Base-by-base conservation (phyloP, 2,797 vertebrate genomes). In the Tolypeutes matacus region DNA sequence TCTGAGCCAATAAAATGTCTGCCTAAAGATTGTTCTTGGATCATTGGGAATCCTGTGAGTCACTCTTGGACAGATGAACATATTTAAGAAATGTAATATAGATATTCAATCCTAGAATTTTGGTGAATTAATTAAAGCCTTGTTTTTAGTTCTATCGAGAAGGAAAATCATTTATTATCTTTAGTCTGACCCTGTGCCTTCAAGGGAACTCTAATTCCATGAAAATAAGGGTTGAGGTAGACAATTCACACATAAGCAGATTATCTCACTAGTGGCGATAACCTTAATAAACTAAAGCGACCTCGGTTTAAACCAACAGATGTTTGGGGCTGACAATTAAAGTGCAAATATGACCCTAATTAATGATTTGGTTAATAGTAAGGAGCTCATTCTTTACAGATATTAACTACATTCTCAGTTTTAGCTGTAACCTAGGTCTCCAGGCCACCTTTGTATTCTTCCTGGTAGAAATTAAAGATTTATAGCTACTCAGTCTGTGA, bases 101-200 rank as follows among this genome's bases (percentile, higher is more conserved):
- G 96, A 94, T 94, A 97, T 96, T 97, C 77, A 90, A 96, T 96
- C 95, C 93, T 88, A 94, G 87, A 94, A 96, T 96, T 94, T 95
- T 86, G 93, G 53, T 81, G 95, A 97, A 93, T 96, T 95, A 96
- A 95, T 97, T 96, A 93, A 96, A 96, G 31, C 60, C 56, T 96
- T 97, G 96, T 97, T 97, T 97, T 97, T 96, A 97, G 95, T 97
- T 97, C 97, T 95, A 29, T 96, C 93, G 90, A 90, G 93, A 97
- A 92, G 60, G 70, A 97, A 95, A 97, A 96, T 96, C 87, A 95
- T 96, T 87, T 97, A 95, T 97, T 97, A 94, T 96, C 92, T 96
- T 96, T 93, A 94, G 95, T 95, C 96, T 96, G 92, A 93, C 95
- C 83, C 90, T 27, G 31, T 93, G 93, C 81, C 92, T 96, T 95